Conservation (phyloP, 2,113 vertebrate genomes). For the Manacus vitellinus region DNA sequence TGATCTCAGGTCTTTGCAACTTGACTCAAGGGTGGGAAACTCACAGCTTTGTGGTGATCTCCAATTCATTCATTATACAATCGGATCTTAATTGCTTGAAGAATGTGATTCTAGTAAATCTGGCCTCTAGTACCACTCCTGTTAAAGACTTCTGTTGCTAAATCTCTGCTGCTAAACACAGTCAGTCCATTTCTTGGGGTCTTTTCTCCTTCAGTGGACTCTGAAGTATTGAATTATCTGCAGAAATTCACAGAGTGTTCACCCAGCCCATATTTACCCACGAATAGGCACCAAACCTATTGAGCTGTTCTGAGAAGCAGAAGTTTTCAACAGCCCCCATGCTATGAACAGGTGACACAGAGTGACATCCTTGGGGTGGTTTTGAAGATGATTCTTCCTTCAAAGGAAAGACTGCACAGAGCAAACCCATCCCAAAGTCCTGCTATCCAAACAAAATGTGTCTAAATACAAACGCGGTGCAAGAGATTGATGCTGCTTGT, state of each 20-base stretch:
- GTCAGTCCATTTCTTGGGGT: not conserved
- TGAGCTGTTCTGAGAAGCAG: not conserved
- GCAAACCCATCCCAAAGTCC: not conserved
- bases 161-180: not conserved
- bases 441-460: fast-evolving
- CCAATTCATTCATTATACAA: conserved; percentile 49
- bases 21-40: conserved; percentile 49
- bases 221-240: not conserved
- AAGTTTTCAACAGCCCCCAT: not conserved
- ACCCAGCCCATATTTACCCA: not conserved
- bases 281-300: not conserved
- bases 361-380: not conserved
- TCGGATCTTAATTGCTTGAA: conserved; percentile 54
- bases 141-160: not conserved
- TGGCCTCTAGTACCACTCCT: not conserved
- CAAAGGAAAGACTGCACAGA: not conserved
- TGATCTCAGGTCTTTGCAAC: conserved; percentile 27
- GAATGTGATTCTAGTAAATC: conserved; percentile 15
- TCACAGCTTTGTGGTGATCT: conserved; percentile 29
- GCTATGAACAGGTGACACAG: not conserved
- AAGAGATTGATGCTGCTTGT: not conserved
- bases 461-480: not conserved
- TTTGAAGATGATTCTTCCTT: not conserved
- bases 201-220: not conserved
- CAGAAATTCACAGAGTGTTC: not conserved